Evolutionary conservation across 2,888 invertebrate genomes (phyloP), one percentile per base, ranked within the genome.

Genomic region (Plutella xylostella): DNA sequence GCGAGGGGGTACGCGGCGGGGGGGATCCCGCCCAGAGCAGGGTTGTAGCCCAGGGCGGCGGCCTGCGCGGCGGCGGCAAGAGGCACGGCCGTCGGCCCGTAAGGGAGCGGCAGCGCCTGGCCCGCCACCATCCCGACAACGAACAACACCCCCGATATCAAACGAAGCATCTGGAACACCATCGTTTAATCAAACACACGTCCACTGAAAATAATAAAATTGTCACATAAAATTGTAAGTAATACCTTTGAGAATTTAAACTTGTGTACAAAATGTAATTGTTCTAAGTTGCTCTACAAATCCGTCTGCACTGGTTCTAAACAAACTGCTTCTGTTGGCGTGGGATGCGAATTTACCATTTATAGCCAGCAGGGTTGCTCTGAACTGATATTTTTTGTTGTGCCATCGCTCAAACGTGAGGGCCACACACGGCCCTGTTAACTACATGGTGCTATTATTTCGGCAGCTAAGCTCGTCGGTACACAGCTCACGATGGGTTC

Each of bases 341-440:
- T 72, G 69, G 61, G 72, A 77, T 60, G 64, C 51, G 57, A 68
- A 68, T 77, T 69, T 68, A 70, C 77, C 66, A 79, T 80, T 80
- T 82, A 82, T 82, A 82, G 56, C 56, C 60, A 61, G 63, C 62
- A 66, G 72, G 75, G 69, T 72, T 70, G 61, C 72, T 69, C 56
- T 65, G 62, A 62, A 52, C 63, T 60, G 59, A 69, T 69, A 68
- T 72, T 80, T 80, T 79, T 82, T 78, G 72, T 71, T 68, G 54
- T 68, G 67, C 67, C 73, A 75, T 72, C 68, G 59, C 61, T 63
- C 60, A 66, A 74, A 69, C 77, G 77, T 77, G 75, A 75, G 66
- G 55, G 58, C 63, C 58, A 65, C 65, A 72, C 71, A 73, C 69
- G 68, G 62, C 66, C 68, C 60, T 63, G 60, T 58, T 59, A 61